Evolutionary conservation across 2,113 vertebrate species (phyloP).

Genomic region (Brachyhypopomus gauderio): DNA sequence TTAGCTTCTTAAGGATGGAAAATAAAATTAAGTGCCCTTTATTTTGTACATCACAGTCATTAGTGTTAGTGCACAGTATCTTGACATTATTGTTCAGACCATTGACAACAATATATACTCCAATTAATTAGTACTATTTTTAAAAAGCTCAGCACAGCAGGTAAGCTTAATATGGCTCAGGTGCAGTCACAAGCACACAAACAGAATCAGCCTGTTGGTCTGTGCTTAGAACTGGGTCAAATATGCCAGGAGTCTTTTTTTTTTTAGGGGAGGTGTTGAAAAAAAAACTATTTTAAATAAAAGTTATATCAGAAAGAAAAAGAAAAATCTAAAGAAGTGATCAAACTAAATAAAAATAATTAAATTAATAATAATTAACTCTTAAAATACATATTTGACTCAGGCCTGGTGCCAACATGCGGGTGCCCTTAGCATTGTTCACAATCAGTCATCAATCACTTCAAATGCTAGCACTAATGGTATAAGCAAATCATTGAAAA

Average conservation of each 20-base stretch:
- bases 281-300: slow-evolving; percentile 5
- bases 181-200: slow-evolving; percentile 72
- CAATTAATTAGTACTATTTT: slow-evolving; percentile 45
- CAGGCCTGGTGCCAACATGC: slow-evolving; percentile 44
- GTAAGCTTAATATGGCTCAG: slow-evolving; percentile 75
- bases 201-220: slow-evolving; percentile 44
- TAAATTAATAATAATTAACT: background rate
- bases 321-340: background rate
- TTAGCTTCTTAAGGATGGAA: slow-evolving; percentile 23
- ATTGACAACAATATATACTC: slow-evolving; percentile 41
- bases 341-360: background rate
- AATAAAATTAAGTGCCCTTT: slow-evolving; percentile 26
- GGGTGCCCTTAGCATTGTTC: slow-evolving; percentile 45
- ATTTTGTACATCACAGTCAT: slow-evolving; percentile 46
- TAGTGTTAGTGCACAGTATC: slow-evolving; percentile 36
- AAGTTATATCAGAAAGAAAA: background rate
- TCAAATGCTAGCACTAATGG: slow-evolving; percentile 42
- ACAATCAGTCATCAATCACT: slow-evolving; percentile 41
- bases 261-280: background rate
- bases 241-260: slow-evolving; percentile 15
- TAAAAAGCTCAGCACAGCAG: slow-evolving; percentile 59
- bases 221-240: slow-evolving; percentile 48
- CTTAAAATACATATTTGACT: slow-evolving; percentile 43
- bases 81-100: slow-evolving; percentile 60
- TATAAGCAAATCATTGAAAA: slow-evolving; percentile 28